A percentile compares a stretch with the other conserved stretches of the same genome.
phyloP scores from a whole-genome alignment of 2,113 vertebrate genomes.

The Mionectes macconnelli region DNA sequence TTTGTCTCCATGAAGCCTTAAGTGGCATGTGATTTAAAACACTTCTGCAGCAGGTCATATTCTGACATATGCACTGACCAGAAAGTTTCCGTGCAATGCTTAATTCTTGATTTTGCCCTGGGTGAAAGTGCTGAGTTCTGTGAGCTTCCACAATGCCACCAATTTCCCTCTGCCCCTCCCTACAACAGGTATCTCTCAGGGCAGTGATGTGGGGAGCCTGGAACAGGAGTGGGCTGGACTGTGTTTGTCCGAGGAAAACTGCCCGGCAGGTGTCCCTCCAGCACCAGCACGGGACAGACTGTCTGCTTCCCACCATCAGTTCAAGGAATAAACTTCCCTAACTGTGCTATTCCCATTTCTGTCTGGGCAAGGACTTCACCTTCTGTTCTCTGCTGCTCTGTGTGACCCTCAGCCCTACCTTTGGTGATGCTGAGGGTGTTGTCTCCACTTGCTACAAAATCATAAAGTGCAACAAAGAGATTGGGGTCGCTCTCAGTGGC shows the following conservation, averaged over 20 bases:
- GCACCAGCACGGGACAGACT: accelerated
- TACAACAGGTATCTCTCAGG: background rate
- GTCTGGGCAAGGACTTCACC: background rate
- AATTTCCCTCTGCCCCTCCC: background rate
- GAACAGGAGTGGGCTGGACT: background rate
- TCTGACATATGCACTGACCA: background rate
- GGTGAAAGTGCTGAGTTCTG: background rate
- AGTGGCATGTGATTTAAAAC: background rate
- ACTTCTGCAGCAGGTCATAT: background rate
- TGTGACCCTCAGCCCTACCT: slow-evolving; percentile 73
- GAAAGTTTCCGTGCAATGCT: background rate
- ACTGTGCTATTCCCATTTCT: background rate
- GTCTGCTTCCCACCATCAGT: accelerated
- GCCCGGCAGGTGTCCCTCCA: background rate
- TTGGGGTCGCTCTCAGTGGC: slow-evolving; percentile 97
- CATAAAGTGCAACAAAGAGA: slow-evolving; percentile 99
- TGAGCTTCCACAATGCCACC: background rate
- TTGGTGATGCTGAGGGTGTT: slow-evolving; percentile 99
- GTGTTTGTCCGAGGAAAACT: background rate
- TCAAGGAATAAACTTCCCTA: background rate
- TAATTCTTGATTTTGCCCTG: background rate
- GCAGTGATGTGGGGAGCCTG: background rate
- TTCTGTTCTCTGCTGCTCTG: background rate
- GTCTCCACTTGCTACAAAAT: slow-evolving; percentile 99
- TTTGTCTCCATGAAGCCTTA: background rate